These are phyloP conservation scores for Linnaemya tessellans DNA, from an alignment of 2,888 invertebrate genomes.

Conservation along the genomic window DNA sequence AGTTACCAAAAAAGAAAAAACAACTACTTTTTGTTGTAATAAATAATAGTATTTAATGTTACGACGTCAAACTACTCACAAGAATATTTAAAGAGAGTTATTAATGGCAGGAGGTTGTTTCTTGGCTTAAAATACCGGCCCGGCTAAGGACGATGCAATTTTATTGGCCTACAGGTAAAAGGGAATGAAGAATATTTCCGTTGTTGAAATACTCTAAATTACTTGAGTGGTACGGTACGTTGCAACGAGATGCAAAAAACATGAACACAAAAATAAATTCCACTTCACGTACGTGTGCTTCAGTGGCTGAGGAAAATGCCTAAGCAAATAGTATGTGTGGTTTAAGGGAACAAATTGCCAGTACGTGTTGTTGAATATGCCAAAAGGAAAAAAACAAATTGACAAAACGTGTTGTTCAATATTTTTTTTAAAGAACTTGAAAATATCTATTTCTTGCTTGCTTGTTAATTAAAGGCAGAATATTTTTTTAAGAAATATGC, in stretches of 20 bases:
- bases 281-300: background rate
- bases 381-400: background rate
- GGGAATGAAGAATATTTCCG: background rate
- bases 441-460: background rate
- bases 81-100: slow-evolving; percentile 42
- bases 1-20: slow-evolving; percentile 4
- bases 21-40: background rate
- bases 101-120: slow-evolving; percentile 58
- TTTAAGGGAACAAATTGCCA: slow-evolving; percentile 28
- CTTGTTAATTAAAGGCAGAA: background rate
- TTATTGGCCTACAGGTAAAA: background rate
- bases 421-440: background rate
- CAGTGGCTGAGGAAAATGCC: background rate
- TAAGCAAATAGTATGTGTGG: background rate
- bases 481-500: background rate
- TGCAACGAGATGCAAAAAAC: background rate
- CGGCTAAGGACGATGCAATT: background rate
- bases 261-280: background rate
- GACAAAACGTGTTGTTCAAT: background rate
- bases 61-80: background rate
- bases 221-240: background rate
- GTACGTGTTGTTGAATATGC: slow-evolving; percentile 32
- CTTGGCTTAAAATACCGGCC: slow-evolving; percentile 4
- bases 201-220: background rate
- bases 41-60: slow-evolving; percentile 21